A percentile compares a stretch with the other conserved stretches of the same genome.
phyloP scores from a whole-genome alignment of 2,888 invertebrate species.

The Zygothrica quintamaculata region DNA sequence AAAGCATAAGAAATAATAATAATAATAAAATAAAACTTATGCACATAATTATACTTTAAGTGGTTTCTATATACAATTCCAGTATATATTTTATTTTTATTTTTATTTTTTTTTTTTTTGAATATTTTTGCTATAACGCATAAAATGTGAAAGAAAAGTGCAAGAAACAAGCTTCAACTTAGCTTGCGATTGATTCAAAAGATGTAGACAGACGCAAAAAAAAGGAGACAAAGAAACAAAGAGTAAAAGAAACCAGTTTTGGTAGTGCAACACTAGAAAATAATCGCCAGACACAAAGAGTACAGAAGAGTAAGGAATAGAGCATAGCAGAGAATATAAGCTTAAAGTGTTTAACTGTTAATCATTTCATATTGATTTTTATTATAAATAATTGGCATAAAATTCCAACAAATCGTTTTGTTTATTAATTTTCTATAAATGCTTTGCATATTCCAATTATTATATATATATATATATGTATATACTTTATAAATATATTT shows the following conservation, averaged over 20 bases:
- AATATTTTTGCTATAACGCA: slow-evolving; percentile 5
- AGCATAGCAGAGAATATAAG: background rate
- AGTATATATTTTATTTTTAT: too few relatives aligned
- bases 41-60: too few relatives aligned
- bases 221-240: too few relatives aligned
- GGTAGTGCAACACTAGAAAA: slow-evolving; percentile 7
- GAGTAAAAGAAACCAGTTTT: slow-evolving; percentile 35
- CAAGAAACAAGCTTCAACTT: slow-evolving; percentile 14
- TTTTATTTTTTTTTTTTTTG: too few relatives aligned
- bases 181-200: slow-evolving; percentile 7
- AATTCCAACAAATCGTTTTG: slow-evolving; percentile 1
- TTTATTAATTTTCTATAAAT: slow-evolving; percentile 6
- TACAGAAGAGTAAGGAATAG: background rate
- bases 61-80: too few relatives aligned
- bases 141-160: slow-evolving; percentile 10
- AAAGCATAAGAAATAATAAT: too few relatives aligned
- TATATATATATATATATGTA: background rate
- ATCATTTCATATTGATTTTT: slow-evolving; percentile 9
- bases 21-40: too few relatives aligned
- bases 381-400: slow-evolving; percentile 9
- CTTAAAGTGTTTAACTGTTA: background rate
- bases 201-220: background rate
- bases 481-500: background rate
- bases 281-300: background rate
- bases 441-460: background rate